phyloP scores from a whole-genome alignment of 2,113 vertebrate species.

The Heterotis niloticus region DNA sequence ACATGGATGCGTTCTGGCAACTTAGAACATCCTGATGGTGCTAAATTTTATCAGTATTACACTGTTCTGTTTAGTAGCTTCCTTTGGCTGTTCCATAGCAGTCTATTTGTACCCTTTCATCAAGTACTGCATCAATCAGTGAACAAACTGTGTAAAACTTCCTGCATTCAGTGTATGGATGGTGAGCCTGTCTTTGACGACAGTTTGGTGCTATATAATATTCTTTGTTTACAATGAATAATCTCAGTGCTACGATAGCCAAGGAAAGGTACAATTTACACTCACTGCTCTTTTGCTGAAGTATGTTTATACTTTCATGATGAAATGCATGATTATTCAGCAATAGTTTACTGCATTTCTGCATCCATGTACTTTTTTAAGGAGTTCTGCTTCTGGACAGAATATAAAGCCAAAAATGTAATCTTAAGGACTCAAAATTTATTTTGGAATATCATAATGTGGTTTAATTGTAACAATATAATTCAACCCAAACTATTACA shows the following conservation, averaged over 20 bases:
- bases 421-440: too few species aligned
- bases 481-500: background rate
- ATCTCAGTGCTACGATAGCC: background rate
- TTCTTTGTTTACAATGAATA: background rate
- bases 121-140: background rate
- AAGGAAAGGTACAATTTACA: background rate
- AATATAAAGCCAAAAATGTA: conserved; percentile 10
- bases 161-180: background rate
- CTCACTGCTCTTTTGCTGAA: too few species aligned
- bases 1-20: too few species aligned
- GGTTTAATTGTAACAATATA: background rate
- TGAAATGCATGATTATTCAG: background rate
- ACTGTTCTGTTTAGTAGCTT: conserved; percentile 13
- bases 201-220: background rate
- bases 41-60: background rate
- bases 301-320: too few species aligned
- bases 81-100: background rate
- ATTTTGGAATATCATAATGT: background rate
- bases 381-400: background rate
- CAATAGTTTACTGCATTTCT: background rate
- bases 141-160: background rate
- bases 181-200: background rate
- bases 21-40: background rate
- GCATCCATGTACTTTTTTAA: background rate
- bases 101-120: background rate